Percentiles rank a stretch among this genome's conserved stretches.
Evolutionary conservation across 1,140 invertebrate genomes (phyloP).

Genomic region (Drosophila willistoni): DNA sequence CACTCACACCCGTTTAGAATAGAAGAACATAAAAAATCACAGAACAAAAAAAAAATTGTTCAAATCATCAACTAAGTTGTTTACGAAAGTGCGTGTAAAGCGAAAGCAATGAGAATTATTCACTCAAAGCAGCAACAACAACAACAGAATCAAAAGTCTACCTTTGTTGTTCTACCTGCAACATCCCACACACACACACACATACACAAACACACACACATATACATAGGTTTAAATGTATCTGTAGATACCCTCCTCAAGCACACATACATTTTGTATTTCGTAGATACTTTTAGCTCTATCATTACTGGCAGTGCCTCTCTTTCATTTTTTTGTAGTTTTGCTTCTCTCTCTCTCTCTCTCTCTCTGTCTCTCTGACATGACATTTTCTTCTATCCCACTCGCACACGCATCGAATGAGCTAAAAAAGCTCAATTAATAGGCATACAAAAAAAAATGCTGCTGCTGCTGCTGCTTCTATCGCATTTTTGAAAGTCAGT

Average conservation of each 20-base stretch:
- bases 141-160: conserved; percentile 40
- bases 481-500: conserved; percentile 81
- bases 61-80: conserved; percentile 67
- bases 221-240: background rate
- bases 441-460: conserved; percentile 34
- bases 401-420: conserved; percentile 68
- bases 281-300: conserved; percentile 70
- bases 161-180: conserved; percentile 63
- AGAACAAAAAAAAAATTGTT: conserved; percentile 34
- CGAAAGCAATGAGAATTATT: conserved; percentile 70
- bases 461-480: conserved; percentile 52
- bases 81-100: conserved; percentile 80
- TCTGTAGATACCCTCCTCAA: background rate
- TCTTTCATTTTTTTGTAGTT: conserved; percentile 25
- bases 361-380: conserved; percentile 48
- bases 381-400: conserved; percentile 26
- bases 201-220: conserved; percentile 1
- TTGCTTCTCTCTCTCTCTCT: conserved; percentile 42
- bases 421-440: conserved; percentile 69
- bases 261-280: conserved; percentile 19
- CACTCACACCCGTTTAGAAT: background rate
- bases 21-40: conserved; percentile 27
- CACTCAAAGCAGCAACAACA: conserved; percentile 51
- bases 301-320: conserved; percentile 59
- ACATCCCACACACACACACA: conserved; percentile 58